Percentiles rank a stretch among this genome's conserved stretches.
Evolutionary conservation across 2,797 vertebrate genomes (phyloP).

Genomic region (Hypotaenidia okinawae): DNA sequence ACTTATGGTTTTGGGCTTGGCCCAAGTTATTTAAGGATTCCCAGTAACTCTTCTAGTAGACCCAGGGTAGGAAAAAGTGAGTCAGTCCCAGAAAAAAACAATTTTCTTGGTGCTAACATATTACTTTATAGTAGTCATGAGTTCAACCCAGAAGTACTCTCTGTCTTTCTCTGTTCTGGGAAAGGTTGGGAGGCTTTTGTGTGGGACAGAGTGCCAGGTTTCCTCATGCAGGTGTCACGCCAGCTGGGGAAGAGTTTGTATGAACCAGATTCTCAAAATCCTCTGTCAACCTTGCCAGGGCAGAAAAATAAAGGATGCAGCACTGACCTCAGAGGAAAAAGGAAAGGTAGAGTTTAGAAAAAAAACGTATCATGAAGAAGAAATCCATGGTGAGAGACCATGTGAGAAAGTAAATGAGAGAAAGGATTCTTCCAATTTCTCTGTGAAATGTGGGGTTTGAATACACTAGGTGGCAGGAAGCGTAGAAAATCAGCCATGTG

Average conservation of each 20-base stretch:
- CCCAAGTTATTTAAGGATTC: constrained; percentile 25
- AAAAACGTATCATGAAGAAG: neutral
- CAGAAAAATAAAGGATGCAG: neutral
- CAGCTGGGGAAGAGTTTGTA: neutral
- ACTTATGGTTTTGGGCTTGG: constrained; percentile 45
- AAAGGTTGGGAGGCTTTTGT: neutral
- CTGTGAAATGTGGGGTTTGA: neutral
- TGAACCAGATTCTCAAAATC: constrained; percentile 5
- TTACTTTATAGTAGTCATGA: constrained; percentile 4
- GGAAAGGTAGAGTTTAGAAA: neutral
- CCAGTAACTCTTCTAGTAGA: constrained; percentile 17
- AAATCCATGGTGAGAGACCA: neutral
- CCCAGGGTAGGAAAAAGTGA: neutral
- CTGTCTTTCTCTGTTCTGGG: neutral
- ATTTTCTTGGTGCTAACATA: neutral
- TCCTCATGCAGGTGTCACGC: neutral
- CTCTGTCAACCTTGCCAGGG: neutral
- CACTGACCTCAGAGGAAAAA: neutral
- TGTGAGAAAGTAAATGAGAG: neutral
- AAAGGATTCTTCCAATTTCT: neutral
- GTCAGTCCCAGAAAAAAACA: neutral
- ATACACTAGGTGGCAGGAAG: neutral
- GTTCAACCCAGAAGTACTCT: neutral
- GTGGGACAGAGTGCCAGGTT: neutral
- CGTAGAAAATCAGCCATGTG: neutral